Conservation (phyloP, 2,113 vertebrate species). For the Nerophis lumbriciformis region DNA sequence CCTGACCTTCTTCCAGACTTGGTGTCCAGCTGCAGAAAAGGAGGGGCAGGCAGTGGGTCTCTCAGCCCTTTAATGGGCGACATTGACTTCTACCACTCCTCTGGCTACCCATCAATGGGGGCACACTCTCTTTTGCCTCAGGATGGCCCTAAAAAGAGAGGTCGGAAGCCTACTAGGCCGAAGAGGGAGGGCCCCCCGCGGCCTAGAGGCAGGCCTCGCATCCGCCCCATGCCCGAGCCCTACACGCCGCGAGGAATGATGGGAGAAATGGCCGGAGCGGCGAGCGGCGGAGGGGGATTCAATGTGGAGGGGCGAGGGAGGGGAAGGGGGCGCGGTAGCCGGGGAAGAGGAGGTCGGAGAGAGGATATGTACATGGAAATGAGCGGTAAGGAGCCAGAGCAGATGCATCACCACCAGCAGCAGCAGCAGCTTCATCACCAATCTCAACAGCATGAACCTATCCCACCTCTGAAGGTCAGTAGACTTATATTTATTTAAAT, state of each 20-base stretch:
- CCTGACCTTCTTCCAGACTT: conserved; percentile 84
- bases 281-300: conserved; percentile 62
- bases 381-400: conserved; percentile 66
- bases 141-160: conserved; percentile 81
- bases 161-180: conserved; percentile 85
- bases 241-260: conserved; percentile 69
- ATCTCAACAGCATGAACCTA: conserved; percentile 68
- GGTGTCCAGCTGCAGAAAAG: conserved; percentile 86
- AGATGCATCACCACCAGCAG: conserved; percentile 66
- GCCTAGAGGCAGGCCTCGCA: conserved; percentile 82
- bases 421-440: conserved; percentile 60
- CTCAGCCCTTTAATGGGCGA: conserved; percentile 86
- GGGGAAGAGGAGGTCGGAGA: conserved; percentile 68
- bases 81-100: conserved; percentile 82
- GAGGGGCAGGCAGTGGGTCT: conserved; percentile 68
- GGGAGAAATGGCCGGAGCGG: conserved; percentile 63
- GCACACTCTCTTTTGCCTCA: conserved; percentile 67
- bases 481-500: neutral
- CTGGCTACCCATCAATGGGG: conserved; percentile 73
- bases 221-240: conserved; percentile 81
- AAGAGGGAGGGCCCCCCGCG: conserved; percentile 86
- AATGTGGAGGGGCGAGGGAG: conserved; percentile 41
- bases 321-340: conserved; percentile 66
- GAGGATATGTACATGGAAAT: conserved; percentile 73
- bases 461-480: conserved; percentile 75